Evolutionary conservation across 2,113 vertebrate genomes (phyloP), one percentile per base, ranked within the genome.

Genomic region (Ursus arctos): DNA sequence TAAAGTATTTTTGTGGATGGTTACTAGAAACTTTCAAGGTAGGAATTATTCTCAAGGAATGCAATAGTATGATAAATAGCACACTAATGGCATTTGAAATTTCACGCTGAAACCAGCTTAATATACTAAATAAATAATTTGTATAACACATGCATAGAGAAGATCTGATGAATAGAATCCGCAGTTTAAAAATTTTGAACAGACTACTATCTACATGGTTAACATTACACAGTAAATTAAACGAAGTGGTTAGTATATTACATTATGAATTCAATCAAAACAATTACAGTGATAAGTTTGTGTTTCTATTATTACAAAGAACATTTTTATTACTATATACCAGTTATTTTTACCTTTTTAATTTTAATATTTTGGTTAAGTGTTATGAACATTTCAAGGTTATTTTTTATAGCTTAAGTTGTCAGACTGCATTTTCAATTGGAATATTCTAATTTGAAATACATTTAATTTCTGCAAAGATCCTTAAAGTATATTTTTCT

Each of bases 191-290:
- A 94, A 6, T 88, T 74, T 88, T 59, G 36, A 61, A 65, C 43
- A 90, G 88, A 79, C 85, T 36, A 74, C 36, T 47, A 26, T 90
- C 43, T 69, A 88, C 49, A 81, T 69, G 69, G 79, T 90, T 96
- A 95, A 95, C 40, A 87, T 83, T 80, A 59, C 74, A 53, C 26
- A 81, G 84, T 87, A 91, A 95, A 92, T 97, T 95, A 94, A 96
- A 80, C 55, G 59, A 81, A n/a, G 36, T 77, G 72, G 92, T 90
- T 80, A 84, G 51, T 6, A 81, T 12, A 19, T 6, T 88, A 51
- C 33, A 85, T 53, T 90, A 94, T 71, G 87, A 96, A 94, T 43
- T 88, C 87, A 83, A 69, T 95, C 65, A 92, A 97, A 94, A 91
- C 55, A 95, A 92, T 43, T 89, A 67, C 6, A 93, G 16, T 31